Base-by-base conservation (phyloP, 2,888 invertebrate genomes). In the Tinea pellionella region DNA sequence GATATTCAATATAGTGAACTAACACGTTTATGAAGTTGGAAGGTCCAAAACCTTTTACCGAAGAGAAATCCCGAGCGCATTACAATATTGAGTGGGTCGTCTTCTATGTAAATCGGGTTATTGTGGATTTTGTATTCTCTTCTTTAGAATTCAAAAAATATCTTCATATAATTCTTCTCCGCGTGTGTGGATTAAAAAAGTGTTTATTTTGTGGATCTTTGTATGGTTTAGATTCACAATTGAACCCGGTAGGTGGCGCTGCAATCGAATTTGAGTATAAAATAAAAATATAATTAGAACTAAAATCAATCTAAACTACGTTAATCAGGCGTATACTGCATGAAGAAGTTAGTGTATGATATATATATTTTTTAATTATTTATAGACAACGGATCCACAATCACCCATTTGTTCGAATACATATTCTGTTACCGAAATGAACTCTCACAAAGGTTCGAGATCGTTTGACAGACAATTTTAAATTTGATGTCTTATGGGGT, bases 1-100 rank as follows among this genome's bases (percentile, higher is more conserved):
- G 74, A 80, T 80, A 80, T 80, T 80, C 80, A 80, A 81, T 80
- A 81, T 79, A 73, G 76, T 70, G 76, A 75, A 74, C 78, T 80
- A 80, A 80, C 79, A 73, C 78, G 75, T 80, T 80, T 79, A 78
- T 41, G 47, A 24, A 57, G 75, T 72, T 69, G 70, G 67, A 72
- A 69, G 68, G 67, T 63, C 67, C 72, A 70, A 71, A 55, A 74
- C 75, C 78, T 74, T 76, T 75, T 69, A 65, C 65, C 65, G 32
- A 32, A 16, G 67, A 61, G 61, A 72, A 75, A 73, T 77, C 80
- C 78, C 79, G 56, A 65, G 75, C 73, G 77, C 73, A 77, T 77
- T 75, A 74, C 72, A 65, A 65, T 69, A 70, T 70, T 47, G 47
- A 47, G 47, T 47, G 47, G 47, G 47, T 47, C 47, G 47, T 63